Evolutionary conservation across 2,888 invertebrate species (phyloP).

Genomic region (Gasteruption jaculator): DNA sequence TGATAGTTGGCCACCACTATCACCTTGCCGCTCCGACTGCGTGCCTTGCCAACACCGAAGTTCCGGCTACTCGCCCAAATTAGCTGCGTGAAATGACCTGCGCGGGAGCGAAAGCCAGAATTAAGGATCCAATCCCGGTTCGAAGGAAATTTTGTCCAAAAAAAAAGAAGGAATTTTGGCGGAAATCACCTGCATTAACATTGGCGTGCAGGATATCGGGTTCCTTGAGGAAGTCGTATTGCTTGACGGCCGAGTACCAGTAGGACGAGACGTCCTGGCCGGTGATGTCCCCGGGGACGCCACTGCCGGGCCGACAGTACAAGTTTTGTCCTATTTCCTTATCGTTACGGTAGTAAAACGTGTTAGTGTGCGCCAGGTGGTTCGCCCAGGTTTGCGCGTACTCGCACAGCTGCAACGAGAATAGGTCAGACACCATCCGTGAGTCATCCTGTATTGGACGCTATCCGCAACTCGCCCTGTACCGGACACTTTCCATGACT

Average conservation of each 20-base stretch:
- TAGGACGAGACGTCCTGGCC: conserved; percentile 78
- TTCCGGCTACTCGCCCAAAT: conserved; percentile 75
- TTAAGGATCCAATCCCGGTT: too few species aligned
- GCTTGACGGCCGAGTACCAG: conserved; percentile 76
- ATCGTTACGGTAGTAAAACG: conserved; percentile 73
- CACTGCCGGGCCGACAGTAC: conserved; percentile 69
- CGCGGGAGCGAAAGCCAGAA: conserved; percentile 28
- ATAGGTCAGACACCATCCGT: too few species aligned
- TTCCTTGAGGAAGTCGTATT: conserved; percentile 72
- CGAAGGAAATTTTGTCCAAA: too few species aligned
- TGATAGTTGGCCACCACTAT: conserved; percentile 82
- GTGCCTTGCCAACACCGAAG: conserved; percentile 79
- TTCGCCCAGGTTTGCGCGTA: conserved; percentile 87
- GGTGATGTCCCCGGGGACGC: conserved; percentile 65
- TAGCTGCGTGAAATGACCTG: conserved; percentile 84
- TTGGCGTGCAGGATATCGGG: conserved; percentile 70
- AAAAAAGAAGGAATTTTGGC: conserved; percentile 20
- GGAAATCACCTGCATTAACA: conserved; percentile 66
- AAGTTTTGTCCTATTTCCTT: conserved; percentile 76
- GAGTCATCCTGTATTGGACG: too few species aligned
- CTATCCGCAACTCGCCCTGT: too few species aligned
- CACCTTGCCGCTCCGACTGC: conserved; percentile 71
- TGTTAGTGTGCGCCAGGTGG: conserved; percentile 75
- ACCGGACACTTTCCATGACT: too few species aligned
- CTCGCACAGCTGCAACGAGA: conserved; percentile 64